phyloP scores from a whole-genome alignment of 1,140 invertebrate species.

The Drosophila sucinea region DNA sequence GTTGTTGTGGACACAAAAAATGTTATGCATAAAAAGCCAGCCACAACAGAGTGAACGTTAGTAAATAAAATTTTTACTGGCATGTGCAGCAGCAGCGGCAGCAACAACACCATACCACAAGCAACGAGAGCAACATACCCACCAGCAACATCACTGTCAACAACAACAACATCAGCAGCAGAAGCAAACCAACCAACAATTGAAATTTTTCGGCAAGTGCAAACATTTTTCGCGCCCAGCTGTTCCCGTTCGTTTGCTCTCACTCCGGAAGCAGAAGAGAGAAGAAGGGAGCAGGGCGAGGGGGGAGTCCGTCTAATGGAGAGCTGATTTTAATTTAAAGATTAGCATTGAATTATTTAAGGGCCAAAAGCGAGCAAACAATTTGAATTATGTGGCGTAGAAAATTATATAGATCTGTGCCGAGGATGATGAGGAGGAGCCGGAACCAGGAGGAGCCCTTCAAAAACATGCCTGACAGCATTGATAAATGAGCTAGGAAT shows the following conservation, averaged over 20 bases:
- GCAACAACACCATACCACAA: not conserved
- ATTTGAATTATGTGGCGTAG: conserved; percentile 73
- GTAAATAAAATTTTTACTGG: conserved; percentile 70
- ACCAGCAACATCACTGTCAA: conserved; percentile 7
- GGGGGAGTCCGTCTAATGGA: conserved; percentile 40
- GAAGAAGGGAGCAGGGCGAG: too few relatives aligned
- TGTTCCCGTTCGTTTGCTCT: conserved; percentile 21
- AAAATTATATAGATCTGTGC: conserved; percentile 60
- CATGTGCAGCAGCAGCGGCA: conserved; percentile 40
- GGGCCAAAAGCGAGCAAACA: conserved; percentile 50
- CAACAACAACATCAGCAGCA: not conserved
- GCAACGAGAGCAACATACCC: conserved; percentile 17
- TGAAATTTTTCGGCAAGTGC: conserved; percentile 36
- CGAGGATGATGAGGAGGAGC: not conserved
- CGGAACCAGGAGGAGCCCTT: too few relatives aligned
- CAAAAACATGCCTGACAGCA: conserved; percentile 1
- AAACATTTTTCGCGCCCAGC: conserved; percentile 48
- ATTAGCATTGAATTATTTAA: conserved; percentile 79
- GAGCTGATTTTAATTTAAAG: conserved; percentile 79
- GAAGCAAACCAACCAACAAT: conserved; percentile 6
- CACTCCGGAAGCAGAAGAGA: not conserved
- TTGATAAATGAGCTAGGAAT: conserved; percentile 68
- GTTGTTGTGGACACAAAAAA: conserved; percentile 34
- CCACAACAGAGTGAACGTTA: conserved; percentile 37
- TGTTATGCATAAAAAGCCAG: conserved; percentile 61